A percentile compares a stretch with the other conserved stretches of the same genome.
phyloP scores from a whole-genome alignment of 2,888 invertebrate species.

The Ormyrus labotus region DNA sequence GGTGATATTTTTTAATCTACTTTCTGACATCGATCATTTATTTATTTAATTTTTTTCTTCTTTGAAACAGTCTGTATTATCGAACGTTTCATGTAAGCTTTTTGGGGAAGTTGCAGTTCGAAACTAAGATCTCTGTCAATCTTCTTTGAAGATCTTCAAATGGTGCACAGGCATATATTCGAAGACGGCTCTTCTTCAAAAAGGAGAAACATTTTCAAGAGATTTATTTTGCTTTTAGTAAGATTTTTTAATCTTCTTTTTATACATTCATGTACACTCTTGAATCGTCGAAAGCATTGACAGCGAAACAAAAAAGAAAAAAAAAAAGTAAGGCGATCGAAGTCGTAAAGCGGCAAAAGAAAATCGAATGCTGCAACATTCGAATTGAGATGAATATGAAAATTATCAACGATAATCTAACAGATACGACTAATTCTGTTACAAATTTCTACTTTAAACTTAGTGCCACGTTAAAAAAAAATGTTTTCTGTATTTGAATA shows the following conservation, averaged over 20 bases:
- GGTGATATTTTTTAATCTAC: slow-evolving; percentile 47
- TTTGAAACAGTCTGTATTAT: slow-evolving; percentile 51
- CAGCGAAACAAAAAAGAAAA: slow-evolving; percentile 2
- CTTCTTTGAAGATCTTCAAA: slow-evolving; percentile 47
- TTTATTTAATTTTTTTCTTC: slow-evolving; percentile 28
- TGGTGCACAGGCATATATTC: slow-evolving; percentile 12
- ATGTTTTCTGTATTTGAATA: slow-evolving; percentile 9
- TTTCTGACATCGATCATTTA: slow-evolving; percentile 51
- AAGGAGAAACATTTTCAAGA: slow-evolving; percentile 13
- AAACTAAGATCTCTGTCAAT: slow-evolving; percentile 16
- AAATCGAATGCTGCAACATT: neutral
- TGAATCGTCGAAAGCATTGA: neutral
- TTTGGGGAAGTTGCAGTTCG: slow-evolving; percentile 13
- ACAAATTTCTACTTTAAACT: slow-evolving; percentile 22
- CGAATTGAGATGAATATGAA: slow-evolving; percentile 15
- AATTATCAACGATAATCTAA: slow-evolving; percentile 19
- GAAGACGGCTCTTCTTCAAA: slow-evolving; percentile 10
- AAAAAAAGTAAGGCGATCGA: slow-evolving; percentile 12
- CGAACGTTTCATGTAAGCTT: slow-evolving; percentile 42
- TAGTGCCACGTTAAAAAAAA: neutral
- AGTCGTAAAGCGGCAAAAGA: neutral
- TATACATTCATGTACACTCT: neutral
- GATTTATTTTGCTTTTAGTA: neutral
- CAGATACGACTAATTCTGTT: slow-evolving; percentile 2
- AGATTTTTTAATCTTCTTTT: too few species aligned